These are phyloP conservation scores for Leuciscus idus DNA, from an alignment of 2,113 vertebrate genomes.

Conservation along the genomic window DNA sequence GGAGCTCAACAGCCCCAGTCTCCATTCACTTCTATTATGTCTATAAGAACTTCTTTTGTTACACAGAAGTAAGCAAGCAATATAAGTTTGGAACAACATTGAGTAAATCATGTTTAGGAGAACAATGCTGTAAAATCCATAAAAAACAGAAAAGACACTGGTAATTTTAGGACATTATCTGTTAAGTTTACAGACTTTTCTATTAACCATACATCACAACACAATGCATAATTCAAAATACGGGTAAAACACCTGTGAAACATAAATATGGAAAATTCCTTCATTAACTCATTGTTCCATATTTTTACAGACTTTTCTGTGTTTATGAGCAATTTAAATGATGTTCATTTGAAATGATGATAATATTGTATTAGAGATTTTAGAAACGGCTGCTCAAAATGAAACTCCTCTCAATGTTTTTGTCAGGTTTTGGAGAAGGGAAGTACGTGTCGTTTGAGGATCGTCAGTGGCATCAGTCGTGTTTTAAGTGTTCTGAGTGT, in stretches of 20 bases:
- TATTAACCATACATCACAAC: not conserved
- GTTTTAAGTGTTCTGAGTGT: conserved; percentile 93
- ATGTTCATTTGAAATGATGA: not conserved
- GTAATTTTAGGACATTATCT: not conserved
- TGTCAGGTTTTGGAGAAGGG: conserved; percentile 88
- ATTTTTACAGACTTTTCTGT: not conserved
- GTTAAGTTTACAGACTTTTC: not conserved
- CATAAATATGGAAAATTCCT: not conserved
- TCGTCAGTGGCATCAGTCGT: conserved; percentile 95
- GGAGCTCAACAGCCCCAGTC: no score
- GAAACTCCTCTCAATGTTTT: not conserved
- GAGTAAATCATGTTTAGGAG: not conserved
- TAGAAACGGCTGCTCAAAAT: not conserved
- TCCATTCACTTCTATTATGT: not conserved
- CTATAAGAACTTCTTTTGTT: not conserved
- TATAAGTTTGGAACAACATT: not conserved
- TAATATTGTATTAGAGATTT: not conserved
- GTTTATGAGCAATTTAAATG: not conserved
- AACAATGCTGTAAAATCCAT: not conserved
- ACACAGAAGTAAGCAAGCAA: not conserved
- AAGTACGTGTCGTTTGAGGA: conserved; percentile 96
- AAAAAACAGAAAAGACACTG: not conserved
- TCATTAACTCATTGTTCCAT: not conserved
- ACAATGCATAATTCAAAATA: not conserved
- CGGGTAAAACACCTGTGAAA: not conserved